Evolutionary conservation across 30 jellyfish, hydroid and myxozoan genomes (phyloP), one percentile per base, ranked within the genome.

Genomic region (Rhopilema esculentum): DNA sequence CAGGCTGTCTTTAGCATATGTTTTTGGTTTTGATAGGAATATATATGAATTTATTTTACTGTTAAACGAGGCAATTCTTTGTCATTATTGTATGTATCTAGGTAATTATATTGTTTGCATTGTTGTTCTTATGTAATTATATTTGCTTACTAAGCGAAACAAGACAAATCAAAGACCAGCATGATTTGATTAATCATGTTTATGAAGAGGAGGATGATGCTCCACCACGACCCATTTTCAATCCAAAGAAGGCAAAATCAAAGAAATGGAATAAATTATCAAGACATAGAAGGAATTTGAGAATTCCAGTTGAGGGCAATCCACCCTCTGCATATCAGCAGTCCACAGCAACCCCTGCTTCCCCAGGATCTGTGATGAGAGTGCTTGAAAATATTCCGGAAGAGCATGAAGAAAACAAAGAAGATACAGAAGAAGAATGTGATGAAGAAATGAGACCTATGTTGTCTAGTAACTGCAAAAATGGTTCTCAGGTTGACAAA

Each of bases 311-410:
- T 22, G 93, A 93, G 23, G 95, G 86, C 1, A 76, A 81, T 25
- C 89, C 92, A 52, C 97, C 96, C 0, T 94, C 97, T 27, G 88
- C 91, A 4, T 91, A 91, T 65, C 49, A 90, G 17, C 87, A 82
- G 22, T 71, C 88, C 6, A 79, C 85, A 7, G 19, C 91, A 19
- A 77, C 90, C 51, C 97, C 97, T 62, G 68, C 83, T 0, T 83
- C 94, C 15, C 98, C 97, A 17, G 92, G 92, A 8, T 82, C 97
- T 22, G 68, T 69, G 20, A 53, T 73, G 71, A 66, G 98, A 53
- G 88, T 88, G 65, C 93, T 93, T 19, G 97, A 86, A 49, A 88
- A 93, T 48, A 93, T 93, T 52, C 98, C 98, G 4, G 98, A 93
- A 69, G 97, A 91, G 31, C 89, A 67, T 22, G 98, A 88, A 50